Conservation (phyloP, 2,888 invertebrate genomes). For the Achlya flavicornis region DNA sequence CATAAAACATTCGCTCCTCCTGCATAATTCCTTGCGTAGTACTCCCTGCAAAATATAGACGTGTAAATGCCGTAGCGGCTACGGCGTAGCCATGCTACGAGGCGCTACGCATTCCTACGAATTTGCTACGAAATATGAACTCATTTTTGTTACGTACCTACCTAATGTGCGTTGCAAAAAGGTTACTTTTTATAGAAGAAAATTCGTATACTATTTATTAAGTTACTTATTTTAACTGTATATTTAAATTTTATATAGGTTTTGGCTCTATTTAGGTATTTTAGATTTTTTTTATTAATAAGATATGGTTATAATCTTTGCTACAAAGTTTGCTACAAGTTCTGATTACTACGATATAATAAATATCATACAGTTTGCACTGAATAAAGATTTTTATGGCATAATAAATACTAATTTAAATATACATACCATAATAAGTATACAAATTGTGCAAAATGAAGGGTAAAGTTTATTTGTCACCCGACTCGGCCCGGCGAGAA, state of each 20-base stretch:
- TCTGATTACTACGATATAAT: too few relatives aligned
- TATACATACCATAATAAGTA: neutral
- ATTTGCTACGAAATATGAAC: slow-evolving; percentile 1
- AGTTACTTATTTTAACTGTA: too few relatives aligned
- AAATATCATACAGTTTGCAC: too few relatives aligned
- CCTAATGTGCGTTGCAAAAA: neutral
- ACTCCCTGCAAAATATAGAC: neutral
- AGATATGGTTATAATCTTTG: too few relatives aligned
- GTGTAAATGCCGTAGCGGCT: neutral
- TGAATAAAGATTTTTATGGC: too few relatives aligned
- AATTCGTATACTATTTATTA: too few relatives aligned
- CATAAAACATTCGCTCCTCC: slow-evolving; percentile 56
- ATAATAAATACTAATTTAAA: too few relatives aligned
- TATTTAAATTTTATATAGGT: too few relatives aligned
- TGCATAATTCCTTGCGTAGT: slow-evolving; percentile 47
- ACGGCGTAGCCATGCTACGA: neutral
- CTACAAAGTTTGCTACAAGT: too few relatives aligned
- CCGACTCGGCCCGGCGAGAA: slow-evolving; percentile 24
- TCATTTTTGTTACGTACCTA: neutral
- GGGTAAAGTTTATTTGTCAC: neutral
- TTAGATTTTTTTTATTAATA: too few relatives aligned
- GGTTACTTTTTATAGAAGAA: too few relatives aligned
- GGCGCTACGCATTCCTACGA: neutral
- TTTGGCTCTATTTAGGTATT: too few relatives aligned
- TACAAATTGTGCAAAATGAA: neutral